phyloP scores from a whole-genome alignment of 2,888 invertebrate genomes.

The Tetheella fluctuosa region DNA sequence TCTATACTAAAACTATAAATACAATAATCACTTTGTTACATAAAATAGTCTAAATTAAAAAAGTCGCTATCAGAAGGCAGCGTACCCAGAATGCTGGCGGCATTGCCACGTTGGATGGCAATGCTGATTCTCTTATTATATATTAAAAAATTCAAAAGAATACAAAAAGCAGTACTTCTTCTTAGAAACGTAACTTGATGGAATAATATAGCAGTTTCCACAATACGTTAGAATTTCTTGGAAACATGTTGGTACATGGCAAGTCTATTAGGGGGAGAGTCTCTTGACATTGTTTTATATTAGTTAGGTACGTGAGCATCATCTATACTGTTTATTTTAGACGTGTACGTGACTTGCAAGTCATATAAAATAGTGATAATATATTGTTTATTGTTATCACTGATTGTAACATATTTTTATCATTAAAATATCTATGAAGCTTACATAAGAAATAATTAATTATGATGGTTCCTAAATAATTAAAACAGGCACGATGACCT shows the following conservation, averaged over 20 bases:
- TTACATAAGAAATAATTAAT: too few relatives aligned
- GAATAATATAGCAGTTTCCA: slow-evolving; percentile 17
- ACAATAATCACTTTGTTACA: too few relatives aligned
- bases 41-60: too few relatives aligned
- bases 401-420: background rate
- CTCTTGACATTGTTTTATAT: slow-evolving; percentile 67
- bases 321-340: slow-evolving; percentile 56
- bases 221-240: slow-evolving; percentile 57
- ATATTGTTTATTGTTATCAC: background rate
- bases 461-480: too few relatives aligned
- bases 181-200: slow-evolving; percentile 13
- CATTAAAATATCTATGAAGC: background rate
- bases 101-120: too few relatives aligned
- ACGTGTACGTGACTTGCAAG: slow-evolving; percentile 42
- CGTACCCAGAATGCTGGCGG: too few relatives aligned
- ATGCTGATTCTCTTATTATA: too few relatives aligned
- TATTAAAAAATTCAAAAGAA: background rate
- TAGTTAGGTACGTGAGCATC: slow-evolving; percentile 66
- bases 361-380: slow-evolving; percentile 21
- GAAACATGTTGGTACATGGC: slow-evolving; percentile 39
- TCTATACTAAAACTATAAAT: background rate
- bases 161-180: background rate
- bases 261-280: slow-evolving; percentile 29
- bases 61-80: too few relatives aligned
- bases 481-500: too few relatives aligned